phyloP scores from a whole-genome alignment of 2,888 invertebrate species.

The Scaptomyza tumidula region DNA sequence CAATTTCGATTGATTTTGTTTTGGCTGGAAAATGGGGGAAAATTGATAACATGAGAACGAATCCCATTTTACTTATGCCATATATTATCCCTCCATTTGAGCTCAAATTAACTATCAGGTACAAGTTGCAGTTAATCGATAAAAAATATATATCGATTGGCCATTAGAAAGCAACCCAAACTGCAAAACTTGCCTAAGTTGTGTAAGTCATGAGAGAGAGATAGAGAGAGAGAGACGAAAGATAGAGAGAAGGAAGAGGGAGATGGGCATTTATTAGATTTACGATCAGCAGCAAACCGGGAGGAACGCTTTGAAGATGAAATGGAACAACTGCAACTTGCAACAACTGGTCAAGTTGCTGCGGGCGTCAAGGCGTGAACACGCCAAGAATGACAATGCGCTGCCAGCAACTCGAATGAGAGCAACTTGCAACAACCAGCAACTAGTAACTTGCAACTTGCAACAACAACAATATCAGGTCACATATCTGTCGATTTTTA shows the following conservation, averaged over 20 bases:
- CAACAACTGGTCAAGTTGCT: slow-evolving; percentile 50
- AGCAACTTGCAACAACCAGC: slow-evolving; percentile 28
- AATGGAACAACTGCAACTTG: slow-evolving; percentile 21
- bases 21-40: too few relatives aligned
- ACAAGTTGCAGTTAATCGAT: slow-evolving; percentile 24
- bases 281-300: slow-evolving; percentile 68
- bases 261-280: slow-evolving; percentile 76
- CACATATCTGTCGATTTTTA: slow-evolving; percentile 81
- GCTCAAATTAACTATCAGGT: slow-evolving; percentile 11
- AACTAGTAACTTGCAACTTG: slow-evolving; percentile 22
- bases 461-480: slow-evolving; percentile 43
- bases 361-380: slow-evolving; percentile 81
- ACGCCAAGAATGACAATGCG: slow-evolving; percentile 75
- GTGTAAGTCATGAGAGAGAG: neutral
- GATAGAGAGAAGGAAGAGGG: neutral
- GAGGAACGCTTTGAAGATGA: slow-evolving; percentile 68
- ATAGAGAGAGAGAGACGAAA: slow-evolving; percentile 5
- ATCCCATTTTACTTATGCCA: neutral
- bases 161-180: slow-evolving; percentile 16
- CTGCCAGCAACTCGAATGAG: slow-evolving; percentile 45
- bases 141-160: slow-evolving; percentile 36
- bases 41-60: too few relatives aligned
- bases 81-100: slow-evolving; percentile 2
- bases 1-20: too few relatives aligned
- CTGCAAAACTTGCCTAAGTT: neutral